Evolutionary conservation across 2,113 vertebrate species (phyloP), one percentile per base, ranked within the genome.

Genomic region (Fregetta grallaria): DNA sequence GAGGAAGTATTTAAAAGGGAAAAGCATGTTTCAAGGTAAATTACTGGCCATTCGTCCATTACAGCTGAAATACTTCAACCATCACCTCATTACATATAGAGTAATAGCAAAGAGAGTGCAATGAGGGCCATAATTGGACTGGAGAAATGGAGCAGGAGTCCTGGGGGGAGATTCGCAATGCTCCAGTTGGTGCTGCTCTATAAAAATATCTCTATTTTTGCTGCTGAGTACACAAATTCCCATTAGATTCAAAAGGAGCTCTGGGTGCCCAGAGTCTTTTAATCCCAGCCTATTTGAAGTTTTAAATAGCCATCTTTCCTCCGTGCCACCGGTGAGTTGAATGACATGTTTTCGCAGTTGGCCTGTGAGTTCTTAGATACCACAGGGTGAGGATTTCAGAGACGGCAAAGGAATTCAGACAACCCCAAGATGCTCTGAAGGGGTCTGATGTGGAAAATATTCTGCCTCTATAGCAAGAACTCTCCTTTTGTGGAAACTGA

Each of bases 261-360:
- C 19, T 22, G 66, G 78, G 44, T 34, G 30, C 32, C 49, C 17
- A 3, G 50, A n/a, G 26, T 4, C 40, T 58, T 87, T 88, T 21
- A 19, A 66, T 45, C 70, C 82, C 70, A 25, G 62, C 14, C 52
- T 32, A 3, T 71, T 5, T 78, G n/a, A 53, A 80, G 62, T 36
- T 85, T 95, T 82, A 44, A 83, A 72, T 3, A 27, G 7, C 52
- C n/a, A 3, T 15, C 59, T 70, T 68, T 49, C 23, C 59, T 72
- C 59, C 3, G 15, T 15, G 49, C 34, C 45, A 22, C 78, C 0
- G 1, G 8, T 14, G 59, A 36, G n/a, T 0, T 8, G 45, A 44
- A 14, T 16, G 66, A 40, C 27, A 11, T 2, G 6, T 29, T 50
- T 10, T 42, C 61, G 20, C 59, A 40, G 85, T 3, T 36, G 49